Evolutionary conservation across 2,797 vertebrate genomes (phyloP).

Genomic region (Cossypha dichroa): DNA sequence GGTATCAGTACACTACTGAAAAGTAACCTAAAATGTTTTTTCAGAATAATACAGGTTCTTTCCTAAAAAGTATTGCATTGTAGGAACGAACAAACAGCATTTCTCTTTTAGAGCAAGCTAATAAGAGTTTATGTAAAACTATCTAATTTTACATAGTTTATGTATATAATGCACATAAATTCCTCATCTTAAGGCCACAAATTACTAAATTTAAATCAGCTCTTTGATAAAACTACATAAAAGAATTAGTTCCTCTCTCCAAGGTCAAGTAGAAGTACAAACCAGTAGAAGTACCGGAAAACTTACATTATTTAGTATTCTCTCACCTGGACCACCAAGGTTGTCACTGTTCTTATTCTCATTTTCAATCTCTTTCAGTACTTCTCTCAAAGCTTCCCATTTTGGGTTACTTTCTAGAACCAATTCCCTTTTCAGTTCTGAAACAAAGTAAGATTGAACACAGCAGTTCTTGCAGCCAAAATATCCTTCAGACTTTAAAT

Average conservation of each 20-base stretch:
- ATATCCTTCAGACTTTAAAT: constrained; percentile 7
- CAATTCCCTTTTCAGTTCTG: constrained; percentile 86
- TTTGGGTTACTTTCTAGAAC: constrained; percentile 94
- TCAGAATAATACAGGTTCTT: neutral
- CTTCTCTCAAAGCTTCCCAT: constrained; percentile 92
- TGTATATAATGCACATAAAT: neutral
- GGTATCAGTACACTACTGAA: neutral
- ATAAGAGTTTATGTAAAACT: neutral
- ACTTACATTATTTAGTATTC: neutral
- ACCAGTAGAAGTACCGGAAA: neutral
- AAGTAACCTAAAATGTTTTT: neutral
- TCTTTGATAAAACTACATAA: neutral
- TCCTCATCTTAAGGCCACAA: neutral
- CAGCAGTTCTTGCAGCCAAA: neutral
- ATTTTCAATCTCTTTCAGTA: constrained; percentile 92
- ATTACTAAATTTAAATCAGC: neutral
- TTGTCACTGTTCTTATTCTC: constrained; percentile 86
- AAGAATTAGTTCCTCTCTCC: neutral
- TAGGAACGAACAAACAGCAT: neutral
- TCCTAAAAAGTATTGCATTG: neutral
- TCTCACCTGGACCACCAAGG: constrained; percentile 84
- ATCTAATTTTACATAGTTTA: neutral
- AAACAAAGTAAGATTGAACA: constrained; percentile 25
- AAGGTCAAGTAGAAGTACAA: neutral
- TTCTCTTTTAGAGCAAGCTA: neutral